Evolutionary conservation across 1,140 invertebrate species (phyloP).

Genomic region (Eriosoma lanigerum): DNA sequence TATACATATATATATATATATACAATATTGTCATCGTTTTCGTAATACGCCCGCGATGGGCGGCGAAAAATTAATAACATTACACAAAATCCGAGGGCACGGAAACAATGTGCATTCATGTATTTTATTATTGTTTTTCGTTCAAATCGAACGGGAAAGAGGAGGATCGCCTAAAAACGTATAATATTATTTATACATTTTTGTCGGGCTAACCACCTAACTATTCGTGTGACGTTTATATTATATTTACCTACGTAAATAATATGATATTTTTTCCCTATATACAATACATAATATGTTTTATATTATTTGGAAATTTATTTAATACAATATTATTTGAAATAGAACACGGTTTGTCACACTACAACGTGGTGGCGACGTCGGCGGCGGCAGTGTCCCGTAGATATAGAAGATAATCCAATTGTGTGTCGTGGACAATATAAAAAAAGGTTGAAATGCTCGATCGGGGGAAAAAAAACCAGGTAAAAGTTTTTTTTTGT

Average conservation of each 20-base stretch:
- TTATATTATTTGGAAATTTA: conserved; percentile 19
- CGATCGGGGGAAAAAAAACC: conserved; percentile 21
- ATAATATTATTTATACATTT: not conserved
- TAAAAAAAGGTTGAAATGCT: conserved; percentile 41
- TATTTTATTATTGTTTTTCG: not conserved
- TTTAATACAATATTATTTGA: conserved; percentile 27
- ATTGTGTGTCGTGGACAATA: conserved; percentile 31
- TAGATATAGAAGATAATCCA: conserved; percentile 50
- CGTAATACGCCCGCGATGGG: conserved; percentile 21
- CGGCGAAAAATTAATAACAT: conserved; percentile 3
- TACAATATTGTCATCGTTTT: conserved; percentile 32
- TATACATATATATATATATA: not conserved
- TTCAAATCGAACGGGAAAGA: not conserved
- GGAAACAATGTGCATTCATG: not conserved
- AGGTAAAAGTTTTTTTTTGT: conserved; percentile 48
- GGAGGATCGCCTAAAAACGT: not conserved
- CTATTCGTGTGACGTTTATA: not conserved
- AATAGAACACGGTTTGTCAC: conserved; percentile 43
- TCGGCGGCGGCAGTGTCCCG: not conserved
- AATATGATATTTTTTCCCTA: conserved; percentile 9
- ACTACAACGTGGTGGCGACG: conserved; percentile 16
- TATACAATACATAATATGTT: no score
- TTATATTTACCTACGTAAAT: no score
- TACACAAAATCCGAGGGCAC: conserved; percentile 1
- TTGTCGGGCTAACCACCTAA: no score